Conservation (phyloP, 2,888 invertebrate genomes). For the Parnassius smintheus region DNA sequence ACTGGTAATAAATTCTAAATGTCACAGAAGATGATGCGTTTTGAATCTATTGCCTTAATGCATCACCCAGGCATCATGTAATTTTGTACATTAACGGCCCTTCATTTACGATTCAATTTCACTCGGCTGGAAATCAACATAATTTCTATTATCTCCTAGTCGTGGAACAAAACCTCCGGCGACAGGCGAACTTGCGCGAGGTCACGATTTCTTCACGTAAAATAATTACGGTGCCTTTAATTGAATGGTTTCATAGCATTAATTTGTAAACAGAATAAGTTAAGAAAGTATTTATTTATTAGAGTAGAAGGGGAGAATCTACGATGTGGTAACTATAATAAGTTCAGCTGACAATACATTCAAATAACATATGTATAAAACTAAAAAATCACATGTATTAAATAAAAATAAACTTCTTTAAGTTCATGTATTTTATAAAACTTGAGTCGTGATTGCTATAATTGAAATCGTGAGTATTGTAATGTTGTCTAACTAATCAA, state of each 20-base stretch:
- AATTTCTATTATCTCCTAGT: conserved; percentile 22
- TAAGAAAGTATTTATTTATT: conserved; percentile 35
- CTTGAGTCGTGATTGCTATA: too few species aligned
- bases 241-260: conserved; percentile 48
- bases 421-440: too few species aligned
- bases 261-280: conserved; percentile 32
- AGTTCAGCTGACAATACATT: too few species aligned
- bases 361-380: too few species aligned
- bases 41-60: conserved; percentile 60
- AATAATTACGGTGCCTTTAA: conserved; percentile 54
- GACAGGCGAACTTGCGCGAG: conserved; percentile 40
- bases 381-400: too few species aligned
- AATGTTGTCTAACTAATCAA: too few species aligned
- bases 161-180: conserved; percentile 40
- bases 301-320: not conserved
- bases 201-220: conserved; percentile 44
- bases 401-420: too few species aligned
- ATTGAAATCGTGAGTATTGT: too few species aligned
- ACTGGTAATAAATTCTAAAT: conserved; percentile 71
- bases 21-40: conserved; percentile 70
- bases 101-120: conserved; percentile 35
- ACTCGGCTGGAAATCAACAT: conserved; percentile 25
- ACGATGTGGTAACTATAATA: too few species aligned
- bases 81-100: conserved; percentile 31
- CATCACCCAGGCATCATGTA: conserved; percentile 38